Conservation (phyloP, 2,113 vertebrate species). For the Tupaia tana region DNA sequence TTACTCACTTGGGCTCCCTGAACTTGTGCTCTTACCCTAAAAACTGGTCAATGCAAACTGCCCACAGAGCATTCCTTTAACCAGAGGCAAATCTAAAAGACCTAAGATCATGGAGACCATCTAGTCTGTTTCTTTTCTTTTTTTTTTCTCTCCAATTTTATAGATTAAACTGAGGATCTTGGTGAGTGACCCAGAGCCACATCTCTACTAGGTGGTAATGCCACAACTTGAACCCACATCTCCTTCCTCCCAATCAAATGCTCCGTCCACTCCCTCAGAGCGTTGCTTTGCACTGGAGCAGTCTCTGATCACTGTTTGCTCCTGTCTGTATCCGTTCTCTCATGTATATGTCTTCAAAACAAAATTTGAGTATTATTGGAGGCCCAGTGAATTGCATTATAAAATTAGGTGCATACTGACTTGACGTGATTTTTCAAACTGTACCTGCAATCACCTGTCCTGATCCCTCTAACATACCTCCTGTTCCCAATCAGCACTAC, state of each 20-base stretch:
- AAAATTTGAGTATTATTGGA: neutral
- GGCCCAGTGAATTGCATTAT: neutral
- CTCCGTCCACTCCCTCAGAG: neutral
- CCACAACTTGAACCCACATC: neutral
- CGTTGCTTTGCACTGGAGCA: neutral
- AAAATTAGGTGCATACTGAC: neutral
- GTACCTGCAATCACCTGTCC: neutral
- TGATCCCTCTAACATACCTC: neutral
- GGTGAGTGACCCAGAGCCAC: neutral
- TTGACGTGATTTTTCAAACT: neutral
- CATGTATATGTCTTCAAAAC: neutral
- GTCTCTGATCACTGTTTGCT: neutral
- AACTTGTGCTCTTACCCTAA: neutral
- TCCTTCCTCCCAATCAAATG: neutral
- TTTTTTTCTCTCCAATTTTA: neutral
- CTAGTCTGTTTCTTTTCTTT: neutral
- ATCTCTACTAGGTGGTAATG: neutral
- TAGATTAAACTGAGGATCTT: neutral
- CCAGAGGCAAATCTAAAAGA: constrained; percentile 45
- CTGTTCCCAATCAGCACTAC: neutral
- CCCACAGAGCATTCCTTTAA: constrained; percentile 30
- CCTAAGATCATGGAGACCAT: neutral
- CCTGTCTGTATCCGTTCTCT: neutral
- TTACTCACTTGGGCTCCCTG: neutral
- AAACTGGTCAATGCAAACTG: neutral